Percentiles rank a stretch among this genome's conserved stretches.
These are phyloP conservation scores for Oryzias melastigma DNA, from an alignment of 2,113 vertebrate species.

Conservation along the genomic window DNA sequence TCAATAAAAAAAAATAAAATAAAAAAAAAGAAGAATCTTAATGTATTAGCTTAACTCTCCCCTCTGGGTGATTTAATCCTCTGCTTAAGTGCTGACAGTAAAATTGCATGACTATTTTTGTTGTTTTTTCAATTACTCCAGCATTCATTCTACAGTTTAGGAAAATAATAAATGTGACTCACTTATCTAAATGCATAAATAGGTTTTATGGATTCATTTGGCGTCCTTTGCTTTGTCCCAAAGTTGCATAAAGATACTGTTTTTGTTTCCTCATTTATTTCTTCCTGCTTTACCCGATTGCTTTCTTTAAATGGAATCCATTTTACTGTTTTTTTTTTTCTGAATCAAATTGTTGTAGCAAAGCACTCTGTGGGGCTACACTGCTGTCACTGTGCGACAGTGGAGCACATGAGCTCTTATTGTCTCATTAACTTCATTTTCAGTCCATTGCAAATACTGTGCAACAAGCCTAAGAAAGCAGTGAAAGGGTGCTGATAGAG, in stretches of 20 bases:
- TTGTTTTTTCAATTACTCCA: conserved; percentile 35
- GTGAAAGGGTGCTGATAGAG: conserved; percentile 57
- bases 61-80: conserved; percentile 27
- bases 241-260: conserved; percentile 30
- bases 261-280: conserved; percentile 7
- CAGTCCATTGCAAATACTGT: conserved; percentile 39
- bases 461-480: conserved; percentile 29
- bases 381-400: conserved; percentile 23
- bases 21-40: conserved; percentile 14
- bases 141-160: conserved; percentile 21
- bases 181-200: conserved; percentile 18
- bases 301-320: conserved; percentile 14
- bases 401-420: conserved; percentile 42
- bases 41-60: conserved; percentile 33
- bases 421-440: conserved; percentile 54
- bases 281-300: not conserved
- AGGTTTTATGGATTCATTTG: conserved; percentile 9
- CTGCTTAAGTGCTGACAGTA: conserved; percentile 20
- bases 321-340: conserved; percentile 11
- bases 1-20: conserved; percentile 18
- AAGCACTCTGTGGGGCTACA: conserved; percentile 29
- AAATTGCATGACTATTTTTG: conserved; percentile 38
- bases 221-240: conserved; percentile 27
- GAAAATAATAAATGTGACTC: conserved; percentile 29
- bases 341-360: conserved; percentile 57